Base-by-base conservation (phyloP, 1,140 invertebrate genomes). In the Eumeta japonica region DNA sequence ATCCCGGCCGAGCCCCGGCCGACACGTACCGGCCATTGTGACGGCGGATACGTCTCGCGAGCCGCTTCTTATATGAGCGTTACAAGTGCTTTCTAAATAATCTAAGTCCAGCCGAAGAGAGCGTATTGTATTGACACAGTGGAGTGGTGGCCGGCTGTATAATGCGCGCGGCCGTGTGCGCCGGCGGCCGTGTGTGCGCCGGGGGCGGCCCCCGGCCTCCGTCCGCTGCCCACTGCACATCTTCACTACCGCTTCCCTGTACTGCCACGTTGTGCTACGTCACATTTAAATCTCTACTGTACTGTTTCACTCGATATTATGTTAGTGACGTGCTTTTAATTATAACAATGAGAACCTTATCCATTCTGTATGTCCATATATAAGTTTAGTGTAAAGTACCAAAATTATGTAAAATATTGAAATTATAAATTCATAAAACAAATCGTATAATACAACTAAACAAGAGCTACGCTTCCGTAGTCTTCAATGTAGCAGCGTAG, bases 81-180 rank as follows among this genome's bases (percentile, higher is more conserved):
- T 75, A 77, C 72, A 72, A 77, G 75, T 75, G 75, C 75, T 77
- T 77, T 77, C 74, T 77, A 77, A 77, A 77, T 77, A 77, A 77
- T 77, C 74, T 73, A 75, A 77, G 74, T 75, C 74, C 70, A 67
- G 67, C 55, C 70, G 70, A 73, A 71, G 65, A 74, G 73, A 73
- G 66, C 62, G 72, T 77, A 75, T 75, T 75, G 72, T 77, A 77
- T 77, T 77, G 74, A 75, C 74, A 77, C 51, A 77, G 74, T 74
- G 57, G 63, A 77, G 74, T 77, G 74, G 74, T 72, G 67, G 72
- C 68, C 70, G 65, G 66, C 63, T 59, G 63, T 75, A 75, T 76
- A 73, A 73, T 70, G 51, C 62, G 39, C 37, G 39, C 30, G 50
- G 19, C 43, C 61, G 67, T 66, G 66, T 65, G 65, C 41, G 55